Evolutionary conservation across 1,140 invertebrate genomes (phyloP).

Genomic region (Penaeus indicus): DNA sequence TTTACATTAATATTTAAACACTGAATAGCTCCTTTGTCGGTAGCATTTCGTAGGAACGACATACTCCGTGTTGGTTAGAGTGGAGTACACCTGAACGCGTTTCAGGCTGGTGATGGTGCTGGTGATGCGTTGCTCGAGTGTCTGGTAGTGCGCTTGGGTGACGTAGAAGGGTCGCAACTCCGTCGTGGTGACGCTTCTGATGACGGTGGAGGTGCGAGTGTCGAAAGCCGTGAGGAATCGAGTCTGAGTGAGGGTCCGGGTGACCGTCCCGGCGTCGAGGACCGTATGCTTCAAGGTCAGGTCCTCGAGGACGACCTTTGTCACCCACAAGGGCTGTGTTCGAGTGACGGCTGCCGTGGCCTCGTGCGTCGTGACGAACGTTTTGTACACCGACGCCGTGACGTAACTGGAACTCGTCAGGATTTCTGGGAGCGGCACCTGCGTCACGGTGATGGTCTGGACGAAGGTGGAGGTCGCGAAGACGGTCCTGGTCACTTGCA

Average conservation of each 20-base stretch:
- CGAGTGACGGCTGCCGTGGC: constrained; percentile 13
- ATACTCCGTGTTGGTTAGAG: constrained; percentile 24
- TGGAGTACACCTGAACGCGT: not conserved
- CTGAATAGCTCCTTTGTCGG: not conserved
- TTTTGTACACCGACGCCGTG: not conserved
- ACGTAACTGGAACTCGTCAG: constrained; percentile 29
- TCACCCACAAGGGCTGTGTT: not conserved
- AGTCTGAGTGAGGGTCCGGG: constrained; percentile 18
- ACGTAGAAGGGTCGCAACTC: not conserved
- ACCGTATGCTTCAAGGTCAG: constrained; percentile 43
- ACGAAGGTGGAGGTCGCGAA: constrained; percentile 7
- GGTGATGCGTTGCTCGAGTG: not conserved
- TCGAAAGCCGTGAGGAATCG: constrained; percentile 21
- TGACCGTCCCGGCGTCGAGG: not conserved
- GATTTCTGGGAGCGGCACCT: constrained; percentile 12
- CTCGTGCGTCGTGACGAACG: not conserved
- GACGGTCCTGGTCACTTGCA: constrained; percentile 21
- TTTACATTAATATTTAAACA: too few species aligned
- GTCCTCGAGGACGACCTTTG: not conserved
- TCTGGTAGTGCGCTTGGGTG: constrained; percentile 23
- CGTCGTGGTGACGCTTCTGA: constrained; percentile 39
- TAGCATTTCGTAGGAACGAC: constrained; percentile 43
- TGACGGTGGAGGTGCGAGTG: not conserved
- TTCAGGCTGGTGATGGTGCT: not conserved
- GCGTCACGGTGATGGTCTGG: constrained; percentile 15